Evolutionary conservation across 2,113 vertebrate genomes (phyloP).

Genomic region (Dicrurus megarhynchus): DNA sequence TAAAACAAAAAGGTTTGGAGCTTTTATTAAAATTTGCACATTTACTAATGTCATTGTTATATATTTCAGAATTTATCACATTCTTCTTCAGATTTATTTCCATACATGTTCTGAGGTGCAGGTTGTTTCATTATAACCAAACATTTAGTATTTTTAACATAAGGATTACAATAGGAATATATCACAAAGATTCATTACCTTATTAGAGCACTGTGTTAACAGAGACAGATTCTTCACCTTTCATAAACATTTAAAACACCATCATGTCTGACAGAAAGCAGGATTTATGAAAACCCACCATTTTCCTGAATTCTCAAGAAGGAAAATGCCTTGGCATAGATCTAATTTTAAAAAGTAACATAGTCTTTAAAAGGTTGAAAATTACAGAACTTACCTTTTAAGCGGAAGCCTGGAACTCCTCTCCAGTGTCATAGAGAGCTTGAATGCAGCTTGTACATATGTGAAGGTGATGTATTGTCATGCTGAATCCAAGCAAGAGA

Average conservation of each 20-base stretch:
- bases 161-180: background rate
- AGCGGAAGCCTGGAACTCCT: background rate
- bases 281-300: background rate
- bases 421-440: background rate
- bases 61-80: background rate
- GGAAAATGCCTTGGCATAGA: background rate
- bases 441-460: background rate
- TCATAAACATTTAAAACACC: background rate
- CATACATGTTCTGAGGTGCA: background rate
- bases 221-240: background rate
- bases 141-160: background rate
- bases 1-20: fast-evolving
- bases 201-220: background rate
- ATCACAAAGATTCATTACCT: background rate
- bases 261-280: background rate
- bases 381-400: background rate
- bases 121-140: background rate
- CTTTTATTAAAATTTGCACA: background rate
- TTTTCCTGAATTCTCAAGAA: background rate
- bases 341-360: background rate
- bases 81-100: background rate
- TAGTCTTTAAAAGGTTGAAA: background rate
- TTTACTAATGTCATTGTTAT: background rate
- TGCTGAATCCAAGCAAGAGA: background rate
- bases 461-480: background rate